Percentiles rank a stretch among this genome's conserved stretches.
Evolutionary conservation across 2,113 vertebrate genomes (phyloP).

Genomic region (Amphiprion percula): DNA sequence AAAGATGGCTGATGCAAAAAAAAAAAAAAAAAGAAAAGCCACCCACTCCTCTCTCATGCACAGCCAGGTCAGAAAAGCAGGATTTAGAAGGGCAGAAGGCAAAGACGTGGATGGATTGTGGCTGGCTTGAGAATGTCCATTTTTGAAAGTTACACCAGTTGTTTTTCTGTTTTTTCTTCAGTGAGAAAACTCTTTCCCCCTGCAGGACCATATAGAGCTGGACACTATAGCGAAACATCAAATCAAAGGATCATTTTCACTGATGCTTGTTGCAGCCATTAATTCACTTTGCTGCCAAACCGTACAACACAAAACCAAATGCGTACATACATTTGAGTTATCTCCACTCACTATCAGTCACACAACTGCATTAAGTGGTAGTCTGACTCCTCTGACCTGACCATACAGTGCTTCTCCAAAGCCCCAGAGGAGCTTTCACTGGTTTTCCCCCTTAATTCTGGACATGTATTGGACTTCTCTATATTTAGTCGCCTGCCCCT

Average conservation of each 20-base stretch:
- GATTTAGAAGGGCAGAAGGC: constrained; percentile 16
- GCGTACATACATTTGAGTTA: not conserved
- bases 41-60: constrained; percentile 87
- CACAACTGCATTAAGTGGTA: constrained; percentile 16
- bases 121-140: constrained; percentile 53
- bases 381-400: constrained; percentile 49
- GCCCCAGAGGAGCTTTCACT: constrained; percentile 64
- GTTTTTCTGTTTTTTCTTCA: constrained; percentile 27
- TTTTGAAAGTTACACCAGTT: constrained; percentile 37
- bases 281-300: not conserved
- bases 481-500: constrained; percentile 87
- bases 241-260: not conserved
- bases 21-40: constrained; percentile 39
- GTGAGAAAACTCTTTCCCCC: constrained; percentile 9
- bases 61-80: constrained; percentile 39
- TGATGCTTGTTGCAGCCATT: not conserved
- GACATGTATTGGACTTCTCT: constrained; percentile 77
- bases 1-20: constrained; percentile 56
- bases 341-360: constrained; percentile 20
- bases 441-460: constrained; percentile 75
- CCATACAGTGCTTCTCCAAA: constrained; percentile 51
- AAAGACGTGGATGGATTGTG: constrained; percentile 43
- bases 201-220: not conserved
- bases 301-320: constrained; percentile 17
- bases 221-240: not conserved